Percentiles rank a stretch among this genome's conserved stretches.
These are phyloP conservation scores for Rhyacophila evoluta DNA, from an alignment of 2,888 invertebrate genomes.

Conservation along the genomic window DNA sequence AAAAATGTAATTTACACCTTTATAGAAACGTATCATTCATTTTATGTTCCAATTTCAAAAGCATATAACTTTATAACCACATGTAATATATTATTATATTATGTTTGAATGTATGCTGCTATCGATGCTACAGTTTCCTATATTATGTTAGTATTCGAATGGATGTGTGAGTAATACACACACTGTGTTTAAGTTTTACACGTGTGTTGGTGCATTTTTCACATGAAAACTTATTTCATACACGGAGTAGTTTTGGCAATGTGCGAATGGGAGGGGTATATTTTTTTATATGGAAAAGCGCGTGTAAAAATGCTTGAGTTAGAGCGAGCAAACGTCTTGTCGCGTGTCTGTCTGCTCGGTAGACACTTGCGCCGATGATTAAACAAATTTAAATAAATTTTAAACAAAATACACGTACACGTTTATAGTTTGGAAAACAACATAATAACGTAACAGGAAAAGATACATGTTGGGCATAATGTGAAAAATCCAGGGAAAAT, in stretches of 20 bases:
- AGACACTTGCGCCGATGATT: slow-evolving; percentile 28
- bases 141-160: background rate
- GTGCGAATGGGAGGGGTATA: slow-evolving; percentile 19
- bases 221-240: slow-evolving; percentile 22
- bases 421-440: no score
- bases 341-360: slow-evolving; percentile 36
- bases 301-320: slow-evolving; percentile 19
- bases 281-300: slow-evolving; percentile 21
- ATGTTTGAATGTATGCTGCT: background rate
- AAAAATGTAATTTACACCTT: no score
- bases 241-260: slow-evolving; percentile 20
- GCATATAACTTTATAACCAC: background rate
- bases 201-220: slow-evolving; percentile 3
- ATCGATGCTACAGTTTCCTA: slow-evolving; percentile 1
- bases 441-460: no score
- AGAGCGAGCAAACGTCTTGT: slow-evolving; percentile 36
- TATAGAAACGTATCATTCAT: background rate
- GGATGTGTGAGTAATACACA: background rate
- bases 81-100: background rate
- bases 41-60: background rate
- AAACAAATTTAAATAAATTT: background rate
- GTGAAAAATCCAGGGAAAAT: no score
- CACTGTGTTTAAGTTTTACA: background rate
- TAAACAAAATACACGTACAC: no score
- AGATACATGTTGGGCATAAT: no score